Evolutionary conservation across 2,888 invertebrate genomes (phyloP), one percentile per base, ranked within the genome.

Genomic region (Gymnocheta viridis): DNA sequence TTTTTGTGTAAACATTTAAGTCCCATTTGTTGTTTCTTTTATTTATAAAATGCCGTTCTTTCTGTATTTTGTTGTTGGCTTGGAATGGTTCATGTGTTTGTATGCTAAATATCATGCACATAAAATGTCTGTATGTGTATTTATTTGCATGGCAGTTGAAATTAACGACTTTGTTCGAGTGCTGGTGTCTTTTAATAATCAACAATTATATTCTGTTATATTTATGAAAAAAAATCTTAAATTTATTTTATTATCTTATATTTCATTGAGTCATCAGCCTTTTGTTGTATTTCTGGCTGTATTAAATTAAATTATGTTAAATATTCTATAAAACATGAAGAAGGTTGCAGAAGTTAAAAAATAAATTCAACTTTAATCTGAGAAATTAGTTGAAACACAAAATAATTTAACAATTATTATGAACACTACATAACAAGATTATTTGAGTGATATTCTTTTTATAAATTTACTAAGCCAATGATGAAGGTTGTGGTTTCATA

Each of bases 261-360:
- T 41, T 66, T 79, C 56, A 79, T 79, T 72, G 72, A 47, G 35
- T 47, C 54, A 35, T 79, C 62, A 54, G 17, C 9, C 10, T 74
- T 47, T 14, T 41, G n/a, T 41, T n/a, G 14, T 41, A 14, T 12
- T n/a, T 41, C 4, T 41, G 12, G 14, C 14, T 41, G 41, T 41
- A 32, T 10, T 32, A 4, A 32, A 32, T 32, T 32, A 32, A 9
- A 32, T 32, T 32, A 4, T 9, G 32, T n/a, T n/a, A n/a, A n/a
- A n/a, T n/a, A n/a, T n/a, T n/a, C n/a, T n/a, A n/a, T n/a, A n/a
- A n/a, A n/a, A n/a, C n/a, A n/a, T n/a, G n/a, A n/a, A n/a, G n/a
- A n/a, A n/a, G n/a, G n/a, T n/a, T n/a, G n/a, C n/a, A n/a, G n/a
- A n/a, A n/a, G n/a, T n/a, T n/a, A n/a, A n/a, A n/a, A n/a, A n/a